These are phyloP conservation scores for Drosophila persimilis DNA, from an alignment of 1,140 invertebrate species.

Conservation along the genomic window DNA sequence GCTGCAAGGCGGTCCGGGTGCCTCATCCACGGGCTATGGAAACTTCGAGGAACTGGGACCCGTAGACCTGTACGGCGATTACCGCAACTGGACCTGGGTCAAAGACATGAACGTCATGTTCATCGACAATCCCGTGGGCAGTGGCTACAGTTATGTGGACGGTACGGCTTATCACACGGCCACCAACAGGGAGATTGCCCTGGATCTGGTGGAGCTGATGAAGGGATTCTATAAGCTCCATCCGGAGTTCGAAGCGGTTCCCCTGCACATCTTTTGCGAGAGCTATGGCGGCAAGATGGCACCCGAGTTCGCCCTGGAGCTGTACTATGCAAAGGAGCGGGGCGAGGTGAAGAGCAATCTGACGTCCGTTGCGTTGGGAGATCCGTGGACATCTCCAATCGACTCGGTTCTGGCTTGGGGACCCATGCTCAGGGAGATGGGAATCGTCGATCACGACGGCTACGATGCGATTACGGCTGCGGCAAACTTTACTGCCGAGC, in stretches of 20 bases:
- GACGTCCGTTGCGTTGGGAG: slow-evolving; percentile 90
- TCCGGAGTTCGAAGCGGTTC: slow-evolving; percentile 87
- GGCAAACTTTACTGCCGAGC: slow-evolving; percentile 84
- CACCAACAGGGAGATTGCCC: slow-evolving; percentile 89
- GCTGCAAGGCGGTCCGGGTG: slow-evolving; percentile 91
- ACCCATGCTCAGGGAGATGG: slow-evolving; percentile 85
- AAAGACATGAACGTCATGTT: slow-evolving; percentile 92
- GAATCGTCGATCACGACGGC: slow-evolving; percentile 86
- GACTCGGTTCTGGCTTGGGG: slow-evolving; percentile 92
- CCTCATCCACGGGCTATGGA: slow-evolving; percentile 89
- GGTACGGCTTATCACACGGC: slow-evolving; percentile 84
- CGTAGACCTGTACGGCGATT: slow-evolving; percentile 86
- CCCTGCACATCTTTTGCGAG: slow-evolving; percentile 92
- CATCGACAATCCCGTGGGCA: slow-evolving; percentile 94
- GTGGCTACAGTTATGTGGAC: slow-evolving; percentile 94
- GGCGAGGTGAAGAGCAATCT: slow-evolving; percentile 89
- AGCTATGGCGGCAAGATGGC: slow-evolving; percentile 96
- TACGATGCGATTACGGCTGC: slow-evolving; percentile 84
- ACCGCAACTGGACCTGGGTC: slow-evolving; percentile 90
- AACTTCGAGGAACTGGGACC: slow-evolving; percentile 92
- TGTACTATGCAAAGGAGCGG: slow-evolving; percentile 86
- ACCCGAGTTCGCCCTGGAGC: slow-evolving; percentile 87
- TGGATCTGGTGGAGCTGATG: slow-evolving; percentile 90
- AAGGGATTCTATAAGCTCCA: slow-evolving; percentile 86
- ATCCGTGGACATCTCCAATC: slow-evolving; percentile 93